Evolutionary conservation across 2,113 vertebrate species (phyloP).

Genomic region (Jaculus jaculus): DNA sequence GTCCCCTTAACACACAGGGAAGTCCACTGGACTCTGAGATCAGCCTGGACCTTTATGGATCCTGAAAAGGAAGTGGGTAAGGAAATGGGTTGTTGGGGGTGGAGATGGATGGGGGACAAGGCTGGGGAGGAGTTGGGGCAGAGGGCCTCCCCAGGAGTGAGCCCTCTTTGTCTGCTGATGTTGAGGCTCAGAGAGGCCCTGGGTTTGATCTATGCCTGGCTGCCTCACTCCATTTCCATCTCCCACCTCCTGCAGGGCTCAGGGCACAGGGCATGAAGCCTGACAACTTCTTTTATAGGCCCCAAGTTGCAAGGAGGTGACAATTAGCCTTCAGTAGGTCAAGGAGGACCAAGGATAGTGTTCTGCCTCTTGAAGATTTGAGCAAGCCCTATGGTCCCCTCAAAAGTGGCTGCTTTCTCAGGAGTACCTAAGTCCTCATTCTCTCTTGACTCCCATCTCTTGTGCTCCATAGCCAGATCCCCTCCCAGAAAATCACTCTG

Average conservation of each 20-base stretch:
- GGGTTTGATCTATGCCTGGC: background rate
- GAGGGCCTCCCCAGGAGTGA: background rate
- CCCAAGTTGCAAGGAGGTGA: slow-evolving; percentile 47
- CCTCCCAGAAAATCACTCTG: too few relatives aligned
- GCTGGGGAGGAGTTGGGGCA: background rate
- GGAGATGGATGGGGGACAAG: background rate
- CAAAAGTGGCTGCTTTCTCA: background rate
- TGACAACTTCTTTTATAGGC: slow-evolving; percentile 42
- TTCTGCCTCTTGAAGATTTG: background rate
- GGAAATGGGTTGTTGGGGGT: background rate
- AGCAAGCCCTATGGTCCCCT: background rate
- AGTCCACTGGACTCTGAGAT: background rate
- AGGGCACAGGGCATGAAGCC: background rate
- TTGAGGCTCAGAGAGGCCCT: background rate
- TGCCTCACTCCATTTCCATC: too few relatives aligned
- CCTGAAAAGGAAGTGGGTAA: slow-evolving; percentile 44
- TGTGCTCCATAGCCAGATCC: background rate
- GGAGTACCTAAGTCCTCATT: background rate
- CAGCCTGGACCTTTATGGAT: background rate
- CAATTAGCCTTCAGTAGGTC: slow-evolving; percentile 64
- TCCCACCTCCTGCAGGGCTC: background rate
- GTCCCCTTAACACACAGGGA: background rate
- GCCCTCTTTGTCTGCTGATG: background rate
- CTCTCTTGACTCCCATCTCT: background rate
- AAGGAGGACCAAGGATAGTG: background rate